Percentiles rank a stretch among this genome's conserved stretches.
Evolutionary conservation across 2,888 invertebrate species (phyloP).

Genomic region (Drosophila mulleri): DNA sequence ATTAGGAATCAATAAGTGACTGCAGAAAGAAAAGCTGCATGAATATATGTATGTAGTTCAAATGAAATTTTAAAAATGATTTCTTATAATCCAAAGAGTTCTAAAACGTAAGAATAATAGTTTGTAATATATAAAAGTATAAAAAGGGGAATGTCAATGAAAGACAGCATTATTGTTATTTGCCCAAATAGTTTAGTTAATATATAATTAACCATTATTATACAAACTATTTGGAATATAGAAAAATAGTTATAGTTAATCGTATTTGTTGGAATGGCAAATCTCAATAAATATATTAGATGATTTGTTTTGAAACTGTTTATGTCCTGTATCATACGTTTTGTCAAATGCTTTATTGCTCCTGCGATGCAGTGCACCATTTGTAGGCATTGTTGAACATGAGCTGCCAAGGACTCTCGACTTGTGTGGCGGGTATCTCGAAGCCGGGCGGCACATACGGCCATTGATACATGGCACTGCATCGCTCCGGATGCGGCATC

Average conservation of each 20-base stretch:
- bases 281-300: not conserved
- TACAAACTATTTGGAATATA: not conserved
- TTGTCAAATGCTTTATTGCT: constrained; percentile 4
- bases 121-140: not conserved
- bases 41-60: not conserved
- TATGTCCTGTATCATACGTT: constrained; percentile 3
- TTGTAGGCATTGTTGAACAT: constrained; percentile 95
- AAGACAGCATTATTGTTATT: not conserved
- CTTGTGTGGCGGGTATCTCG: constrained; percentile 78
- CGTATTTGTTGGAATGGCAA: not conserved
- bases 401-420: constrained; percentile 94
- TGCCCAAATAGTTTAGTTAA: not conserved
- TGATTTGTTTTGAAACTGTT: not conserved
- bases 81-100: not conserved
- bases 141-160: not conserved
- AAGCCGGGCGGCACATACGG: constrained; percentile 88
- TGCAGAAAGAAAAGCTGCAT: not conserved
- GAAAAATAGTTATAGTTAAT: not conserved
- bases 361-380: constrained; percentile 86
- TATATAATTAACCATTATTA: not conserved
- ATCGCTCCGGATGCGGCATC: constrained; percentile 99
- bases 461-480: constrained; percentile 96
- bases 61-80: not conserved
- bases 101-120: not conserved
- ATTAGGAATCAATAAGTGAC: not conserved